Percentiles rank a stretch among this genome's conserved stretches.
phyloP scores from a whole-genome alignment of 2,888 invertebrate species.

The Invenusta paracnida region DNA sequence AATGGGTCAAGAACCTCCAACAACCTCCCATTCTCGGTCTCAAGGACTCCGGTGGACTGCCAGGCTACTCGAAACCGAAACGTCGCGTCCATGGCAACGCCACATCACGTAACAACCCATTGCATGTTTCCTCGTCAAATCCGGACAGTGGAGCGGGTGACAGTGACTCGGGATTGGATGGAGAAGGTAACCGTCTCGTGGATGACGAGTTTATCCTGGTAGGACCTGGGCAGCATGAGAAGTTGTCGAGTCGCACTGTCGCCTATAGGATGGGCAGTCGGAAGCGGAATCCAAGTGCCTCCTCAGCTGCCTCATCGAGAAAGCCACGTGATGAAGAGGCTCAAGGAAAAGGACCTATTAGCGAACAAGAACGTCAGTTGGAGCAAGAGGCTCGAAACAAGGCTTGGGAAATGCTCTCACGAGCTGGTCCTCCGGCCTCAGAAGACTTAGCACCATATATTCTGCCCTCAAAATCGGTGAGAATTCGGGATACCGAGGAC shows the following conservation, averaged over 20 bases:
- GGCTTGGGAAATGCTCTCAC: not conserved
- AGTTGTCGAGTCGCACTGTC: not conserved
- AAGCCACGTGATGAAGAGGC: not conserved
- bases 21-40: not conserved
- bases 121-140: not conserved
- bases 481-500: not conserved
- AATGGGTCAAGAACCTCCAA: not conserved
- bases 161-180: not conserved
- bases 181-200: too few species aligned
- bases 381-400: not conserved
- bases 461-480: not conserved
- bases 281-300: not conserved
- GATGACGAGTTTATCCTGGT: not conserved
- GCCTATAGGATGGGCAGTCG: not conserved
- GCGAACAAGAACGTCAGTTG: not conserved
- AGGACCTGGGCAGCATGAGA: not conserved
- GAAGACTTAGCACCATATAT: too few species aligned
- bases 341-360: not conserved
- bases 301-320: not conserved
- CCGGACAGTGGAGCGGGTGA: not conserved
- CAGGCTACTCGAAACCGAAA: not conserved
- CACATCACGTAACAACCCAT: slow-evolving; percentile 1
- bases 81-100: not conserved
- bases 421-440: not conserved
- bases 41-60: not conserved